Base-by-base conservation (phyloP, 2,888 invertebrate species). In the Timandra comae region DNA sequence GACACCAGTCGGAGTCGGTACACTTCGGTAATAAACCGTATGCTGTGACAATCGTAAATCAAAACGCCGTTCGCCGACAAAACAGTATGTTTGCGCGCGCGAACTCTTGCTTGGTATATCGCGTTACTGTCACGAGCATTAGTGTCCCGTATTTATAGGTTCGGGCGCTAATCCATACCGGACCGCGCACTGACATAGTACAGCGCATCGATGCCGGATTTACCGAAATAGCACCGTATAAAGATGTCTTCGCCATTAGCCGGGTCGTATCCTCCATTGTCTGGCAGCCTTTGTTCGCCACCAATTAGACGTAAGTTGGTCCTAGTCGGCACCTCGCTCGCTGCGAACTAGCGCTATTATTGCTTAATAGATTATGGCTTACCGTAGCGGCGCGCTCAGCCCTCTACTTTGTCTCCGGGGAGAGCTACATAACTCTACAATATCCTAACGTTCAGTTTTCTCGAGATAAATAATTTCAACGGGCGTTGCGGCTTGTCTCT, bases 351-450 rank as follows among this genome's bases (percentile, higher is more conserved):
- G 31, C 27, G 39, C 45, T 33, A 70, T 74, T 76, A 75, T 73
- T 70, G 65, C 67, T 67, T 72, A 72, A 75, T 74, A 76, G 71
- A 70, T 75, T 69, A 74, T 59, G 60, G 63, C 56, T 66, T 55
- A 57, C 61, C 64, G 47, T 22, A n/a, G 43, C 53, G 52, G 46
- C 43, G 35, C 46, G 41, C 46, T 37, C 28, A 29, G 23, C n/a
- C 29, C 24, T 29, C 24, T 43, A 62, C 71, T 72, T 71, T 71
- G 71, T 73, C 60, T 65, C 43, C 35, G 13, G 36, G 41, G 44
- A 51, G 43, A 16, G 43, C 50, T 46, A 48, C 43, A 41, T 46
- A 53, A 49, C 49, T 55, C 44, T 29, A 27, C 39, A 45, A 52
- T 54, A 47, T 45, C 47, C 51, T 36, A 34, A 41, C 42, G 45